phyloP scores from a whole-genome alignment of 2,888 invertebrate genomes.

The Aradus depressus region DNA sequence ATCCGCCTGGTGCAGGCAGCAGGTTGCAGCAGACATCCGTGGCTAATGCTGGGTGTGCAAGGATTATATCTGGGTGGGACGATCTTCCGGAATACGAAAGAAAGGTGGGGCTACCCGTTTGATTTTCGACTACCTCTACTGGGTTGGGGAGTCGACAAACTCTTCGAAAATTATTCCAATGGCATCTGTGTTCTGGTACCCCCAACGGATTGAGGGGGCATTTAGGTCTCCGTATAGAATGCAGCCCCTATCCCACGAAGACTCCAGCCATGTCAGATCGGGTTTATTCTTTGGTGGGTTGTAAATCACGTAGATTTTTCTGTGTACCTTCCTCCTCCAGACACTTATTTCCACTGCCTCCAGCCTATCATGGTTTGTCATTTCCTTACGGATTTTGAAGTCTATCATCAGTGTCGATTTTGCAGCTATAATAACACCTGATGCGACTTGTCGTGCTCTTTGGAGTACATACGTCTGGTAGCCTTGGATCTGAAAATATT shows the following conservation, averaged over 20 bases:
- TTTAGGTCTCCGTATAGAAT: too few species aligned
- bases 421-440: constrained; percentile 4
- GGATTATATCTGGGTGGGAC: not conserved
- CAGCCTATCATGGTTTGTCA: constrained; percentile 1
- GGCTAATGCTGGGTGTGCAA: not conserved
- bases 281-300: too few species aligned
- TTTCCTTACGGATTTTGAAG: constrained; percentile 5
- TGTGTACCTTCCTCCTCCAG: not conserved
- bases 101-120: too few species aligned
- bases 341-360: constrained; percentile 4
- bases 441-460: not conserved
- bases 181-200: too few species aligned
- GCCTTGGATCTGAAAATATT: not conserved
- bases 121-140: too few species aligned
- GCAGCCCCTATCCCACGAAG: too few species aligned
- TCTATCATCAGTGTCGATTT: constrained; percentile 2
- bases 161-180: too few species aligned
- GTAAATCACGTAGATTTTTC: too few species aligned
- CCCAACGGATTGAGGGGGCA: too few species aligned
- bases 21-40: not conserved
- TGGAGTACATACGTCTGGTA: constrained; percentile 6
- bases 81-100: too few species aligned
- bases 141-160: too few species aligned
- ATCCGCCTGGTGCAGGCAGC: not conserved
- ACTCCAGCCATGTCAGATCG: too few species aligned